These are phyloP conservation scores for Etheostoma spectabile DNA, from an alignment of 2,113 vertebrate species.

Conservation along the genomic window DNA sequence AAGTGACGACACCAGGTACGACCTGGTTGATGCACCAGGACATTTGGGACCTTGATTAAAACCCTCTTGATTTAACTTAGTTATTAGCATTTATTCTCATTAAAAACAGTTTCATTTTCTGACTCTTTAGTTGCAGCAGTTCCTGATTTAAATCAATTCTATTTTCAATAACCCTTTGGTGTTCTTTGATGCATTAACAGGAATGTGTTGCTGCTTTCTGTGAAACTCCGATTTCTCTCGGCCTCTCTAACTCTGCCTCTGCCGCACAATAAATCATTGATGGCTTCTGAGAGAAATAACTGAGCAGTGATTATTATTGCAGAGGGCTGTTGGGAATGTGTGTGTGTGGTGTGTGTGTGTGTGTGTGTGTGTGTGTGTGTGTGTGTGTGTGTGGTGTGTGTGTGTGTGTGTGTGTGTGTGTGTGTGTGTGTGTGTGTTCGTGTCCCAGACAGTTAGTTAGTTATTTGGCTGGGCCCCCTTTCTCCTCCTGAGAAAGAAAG, in stretches of 20 bases:
- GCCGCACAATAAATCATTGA: constrained; percentile 50
- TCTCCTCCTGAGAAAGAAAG: constrained; percentile 53
- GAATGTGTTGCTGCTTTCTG: constrained; percentile 17
- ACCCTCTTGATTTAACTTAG: not conserved
- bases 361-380: too few relatives aligned
- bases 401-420: too few relatives aligned
- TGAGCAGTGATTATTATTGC: constrained; percentile 62
- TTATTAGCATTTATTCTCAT: constrained; percentile 3
- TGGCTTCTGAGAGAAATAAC: constrained; percentile 39
- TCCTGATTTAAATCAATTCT: constrained; percentile 29
- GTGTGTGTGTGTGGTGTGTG: too few relatives aligned
- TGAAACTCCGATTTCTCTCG: constrained; percentile 8
- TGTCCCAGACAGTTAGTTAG: constrained; percentile 42
- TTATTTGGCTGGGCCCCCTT: constrained; percentile 27
- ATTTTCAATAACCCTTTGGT: not conserved
- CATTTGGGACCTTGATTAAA: constrained; percentile 5
- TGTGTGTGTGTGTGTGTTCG: not conserved
- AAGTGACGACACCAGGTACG: constrained; percentile 36
- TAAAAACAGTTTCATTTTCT: constrained; percentile 7
- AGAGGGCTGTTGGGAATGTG: constrained; percentile 49
- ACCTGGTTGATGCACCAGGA: constrained; percentile 6
- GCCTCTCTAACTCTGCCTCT: constrained; percentile 19
- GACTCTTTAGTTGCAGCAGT: constrained; percentile 2
- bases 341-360: too few relatives aligned
- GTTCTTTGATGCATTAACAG: constrained; percentile 6